phyloP scores from a whole-genome alignment of 2,797 vertebrate genomes.

The Enteromius treurensis region DNA sequence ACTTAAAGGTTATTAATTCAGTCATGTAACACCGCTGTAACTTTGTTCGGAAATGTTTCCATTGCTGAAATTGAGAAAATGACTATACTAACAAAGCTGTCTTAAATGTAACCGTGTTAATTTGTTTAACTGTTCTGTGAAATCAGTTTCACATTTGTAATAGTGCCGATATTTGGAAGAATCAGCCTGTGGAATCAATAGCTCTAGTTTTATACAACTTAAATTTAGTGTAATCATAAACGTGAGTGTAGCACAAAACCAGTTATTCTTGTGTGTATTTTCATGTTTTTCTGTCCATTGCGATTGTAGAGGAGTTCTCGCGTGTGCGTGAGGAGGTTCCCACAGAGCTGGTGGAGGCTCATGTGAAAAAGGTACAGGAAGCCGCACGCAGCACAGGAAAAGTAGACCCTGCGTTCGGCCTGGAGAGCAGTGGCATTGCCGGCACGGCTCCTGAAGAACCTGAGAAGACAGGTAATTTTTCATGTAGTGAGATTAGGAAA shows the following conservation, averaged over 20 bases:
- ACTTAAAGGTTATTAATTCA: neutral
- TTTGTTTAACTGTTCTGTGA: neutral
- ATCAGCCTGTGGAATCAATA: neutral
- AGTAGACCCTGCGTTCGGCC: slow-evolving; percentile 89
- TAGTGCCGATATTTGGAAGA: neutral
- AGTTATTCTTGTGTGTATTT: neutral
- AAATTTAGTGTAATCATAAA: neutral
- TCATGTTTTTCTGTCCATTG: neutral
- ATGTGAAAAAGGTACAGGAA: slow-evolving; percentile 96
- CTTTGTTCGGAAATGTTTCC: neutral
- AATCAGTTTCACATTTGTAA: neutral
- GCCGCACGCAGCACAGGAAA: slow-evolving; percentile 91
- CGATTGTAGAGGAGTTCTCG: slow-evolving; percentile 91
- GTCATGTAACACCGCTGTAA: neutral
- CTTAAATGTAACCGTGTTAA: neutral
- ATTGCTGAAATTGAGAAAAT: neutral
- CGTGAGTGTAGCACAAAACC: neutral
- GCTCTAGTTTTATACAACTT: neutral
- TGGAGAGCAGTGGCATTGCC: slow-evolving; percentile 96
- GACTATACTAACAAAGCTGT: neutral
- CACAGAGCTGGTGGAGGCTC: slow-evolving; percentile 94
- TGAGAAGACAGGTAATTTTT: slow-evolving; percentile 81
- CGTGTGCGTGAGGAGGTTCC: slow-evolving; percentile 96
- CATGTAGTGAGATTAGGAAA: neutral
- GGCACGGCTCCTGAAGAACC: slow-evolving; percentile 93